Base-by-base conservation (phyloP, 2,113 vertebrate species). In the Bubalus kerabau region DNA sequence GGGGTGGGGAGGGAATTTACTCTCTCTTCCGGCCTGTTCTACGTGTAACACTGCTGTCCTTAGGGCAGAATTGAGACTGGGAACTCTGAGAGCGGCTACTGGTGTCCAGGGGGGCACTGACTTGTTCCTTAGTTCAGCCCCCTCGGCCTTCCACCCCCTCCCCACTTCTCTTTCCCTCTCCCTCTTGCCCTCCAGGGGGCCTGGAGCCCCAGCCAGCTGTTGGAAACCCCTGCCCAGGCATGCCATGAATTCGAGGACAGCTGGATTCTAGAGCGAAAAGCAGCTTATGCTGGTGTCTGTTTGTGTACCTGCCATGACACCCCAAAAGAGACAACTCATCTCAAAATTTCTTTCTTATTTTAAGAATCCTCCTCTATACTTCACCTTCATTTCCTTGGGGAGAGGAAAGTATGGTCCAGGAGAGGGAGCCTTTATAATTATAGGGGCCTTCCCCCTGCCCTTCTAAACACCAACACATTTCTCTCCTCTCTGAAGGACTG, bases 141-240 rank as follows among this genome's bases (percentile, higher is more conserved):
- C 52, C 54, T 78, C 40, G 54, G 26, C 56, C 78, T 43, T 50
- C 43, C 48, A 62, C 26, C 62, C 54, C n/a, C 19, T 21, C 50
- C 92, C 92, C 28, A 52, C 43, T 92, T 93, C 46, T 88, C 71
- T 95, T 93, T 91, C 19, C 36, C 74, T 95, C 78, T 91, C 19
- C 36, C 74, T 95, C 78, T 94, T 95, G 92, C 96, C 97, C 97
- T 97, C 90, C 96, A 97, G 97, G 95, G 96, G 95, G 95, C 96
- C 95, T 96, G 93, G 89, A 97, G 91, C 91, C 93, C 93, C 97
- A 96, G 91, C 96, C 98, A 98, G 98, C 98, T 98, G 97, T 97
- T 98, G 93, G 82, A 97, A 98, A 97, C 98, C 98, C 96, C 98
- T 98, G 98, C 89, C 95, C 96, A 98, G 98, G 91, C 98, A 98